Base-by-base conservation (phyloP, 92 coral and sea anemone species). In the Hydrozoanthus gracilis region DNA sequence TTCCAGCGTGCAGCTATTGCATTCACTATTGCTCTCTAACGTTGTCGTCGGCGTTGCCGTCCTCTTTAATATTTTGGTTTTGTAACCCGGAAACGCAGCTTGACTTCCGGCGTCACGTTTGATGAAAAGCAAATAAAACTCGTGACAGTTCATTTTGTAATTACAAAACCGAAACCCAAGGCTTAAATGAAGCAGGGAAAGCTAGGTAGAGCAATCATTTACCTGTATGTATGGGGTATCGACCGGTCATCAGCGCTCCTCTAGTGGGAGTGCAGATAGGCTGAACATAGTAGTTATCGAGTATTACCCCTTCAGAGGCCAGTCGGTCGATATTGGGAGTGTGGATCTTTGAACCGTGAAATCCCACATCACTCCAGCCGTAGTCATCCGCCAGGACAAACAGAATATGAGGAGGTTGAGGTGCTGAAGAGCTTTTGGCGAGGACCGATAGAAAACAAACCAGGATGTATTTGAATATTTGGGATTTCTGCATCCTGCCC, bases 191-290 rank as follows among this genome's bases (percentile, higher is more conserved):
- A 27, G 2, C 39, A 27, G 39, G 39, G 2, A 0, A 27, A 27
- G 39, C 39, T 27, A 27, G 0, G 2, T 27, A 27, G 39, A 0
- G 39, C 0, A 27, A 27, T 27, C 39, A 27, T 35, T 64, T 64
- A 64, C 69, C 69, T 35, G 18, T 17, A 35, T 64, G 69, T n/a
- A n/a, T 9, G 6, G 69, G 69, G 18, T 64, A 64, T 35, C 12
- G n/a, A 8, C 69, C 69, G 2, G 69, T 64, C 69, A 64, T 64
- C 69, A 64, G 18, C 69, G 69, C 69, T 64, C 69, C 69, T 64
- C 69, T 64, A 9, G 69, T 64, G 5, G 69, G 69, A 3, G 69
- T 64, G 35, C 69, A 64, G 39, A 64, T 13, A 27, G 39, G 39
- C 39, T 27, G 39, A 27, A 27, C 39, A 27, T 27, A 27, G 39